Conservation (phyloP, 2,113 vertebrate species). For the Dasyurus viverrinus region DNA sequence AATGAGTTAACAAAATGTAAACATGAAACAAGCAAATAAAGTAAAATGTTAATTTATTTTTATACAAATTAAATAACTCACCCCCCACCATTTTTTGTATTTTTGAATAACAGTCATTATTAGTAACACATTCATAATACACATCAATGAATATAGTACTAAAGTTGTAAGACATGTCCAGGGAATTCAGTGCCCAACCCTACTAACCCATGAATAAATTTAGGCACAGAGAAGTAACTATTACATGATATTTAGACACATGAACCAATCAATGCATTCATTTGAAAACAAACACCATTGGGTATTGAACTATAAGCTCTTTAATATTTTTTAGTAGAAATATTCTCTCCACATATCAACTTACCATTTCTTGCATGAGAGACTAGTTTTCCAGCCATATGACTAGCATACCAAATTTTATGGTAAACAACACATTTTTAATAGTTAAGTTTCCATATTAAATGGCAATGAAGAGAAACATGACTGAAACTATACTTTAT, state of each 20-base stretch:
- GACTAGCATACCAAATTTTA: background rate
- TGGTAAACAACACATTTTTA: background rate
- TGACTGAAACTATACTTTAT: background rate
- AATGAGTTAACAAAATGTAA: conserved; percentile 36
- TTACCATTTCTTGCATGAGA: background rate
- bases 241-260: conserved; percentile 43
- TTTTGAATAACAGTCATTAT: conserved; percentile 70
- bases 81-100: conserved; percentile 6
- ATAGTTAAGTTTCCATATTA: background rate
- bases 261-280: conserved; percentile 30
- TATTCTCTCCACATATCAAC: background rate
- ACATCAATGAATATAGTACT: conserved; percentile 71
- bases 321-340: background rate
- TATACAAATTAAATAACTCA: conserved; percentile 58
- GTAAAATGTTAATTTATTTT: conserved; percentile 62
- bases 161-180: conserved; percentile 54
- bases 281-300: conserved; percentile 33
- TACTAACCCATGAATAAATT: conserved; percentile 51
- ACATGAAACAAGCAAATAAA: conserved; percentile 61
- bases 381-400: background rate
- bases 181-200: conserved; percentile 52
- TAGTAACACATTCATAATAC: conserved; percentile 56
- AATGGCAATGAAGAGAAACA: background rate
- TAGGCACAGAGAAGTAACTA: conserved; percentile 49
- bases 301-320: background rate